Evolutionary conservation across 2,113 vertebrate genomes (phyloP), one percentile per base, ranked within the genome.

Genomic region (Zootoca vivipara): DNA sequence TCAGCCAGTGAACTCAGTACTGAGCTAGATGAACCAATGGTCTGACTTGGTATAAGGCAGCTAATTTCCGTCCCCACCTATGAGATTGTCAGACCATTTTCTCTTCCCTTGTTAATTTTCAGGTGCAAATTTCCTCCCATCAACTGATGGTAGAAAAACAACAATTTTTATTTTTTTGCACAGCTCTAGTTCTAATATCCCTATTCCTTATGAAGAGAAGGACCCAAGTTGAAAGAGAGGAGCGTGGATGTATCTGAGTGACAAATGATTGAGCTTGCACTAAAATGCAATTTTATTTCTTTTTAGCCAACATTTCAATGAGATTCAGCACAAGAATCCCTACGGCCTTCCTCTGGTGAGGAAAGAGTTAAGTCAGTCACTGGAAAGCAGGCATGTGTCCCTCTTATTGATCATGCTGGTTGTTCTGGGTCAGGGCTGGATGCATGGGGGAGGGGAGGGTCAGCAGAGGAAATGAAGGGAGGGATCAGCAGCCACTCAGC

Each of bases 351-450:
- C 56, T 81, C 24, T 65, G 58, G 24, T 16, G 38, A 69, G 38
- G 81, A 67, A 28, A 82, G 64, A n/a, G 40, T 69, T 40, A 83
- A 70, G 65, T 6, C 18, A 26, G 64, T 35, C 65, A 30, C 20
- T 70, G 35, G 64, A 16, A 82, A 83, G 64, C 64, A 30, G 10
- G 69, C 38, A 69, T 42, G 81, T 70, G 65, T 83, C 15, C 15
- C 33, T 52, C 46, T 52, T 46, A 42, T 82, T 65, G 58, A 82
- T 65, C 58, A 26, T 24, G 4, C 1, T 82, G 79, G 58, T 2
- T 82, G 58, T 82, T 82, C 79, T 65, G 58, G 79, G 81, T 69
- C 81, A 69, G 64, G 81, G 64, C 62, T n/a, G 38, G 35, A 83
- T 69, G 65, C 2, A 8, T 4, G 64, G 38, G 81, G 64, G 81